Evolutionary conservation across 1,140 invertebrate genomes (phyloP).

Genomic region (Linepithema humile): DNA sequence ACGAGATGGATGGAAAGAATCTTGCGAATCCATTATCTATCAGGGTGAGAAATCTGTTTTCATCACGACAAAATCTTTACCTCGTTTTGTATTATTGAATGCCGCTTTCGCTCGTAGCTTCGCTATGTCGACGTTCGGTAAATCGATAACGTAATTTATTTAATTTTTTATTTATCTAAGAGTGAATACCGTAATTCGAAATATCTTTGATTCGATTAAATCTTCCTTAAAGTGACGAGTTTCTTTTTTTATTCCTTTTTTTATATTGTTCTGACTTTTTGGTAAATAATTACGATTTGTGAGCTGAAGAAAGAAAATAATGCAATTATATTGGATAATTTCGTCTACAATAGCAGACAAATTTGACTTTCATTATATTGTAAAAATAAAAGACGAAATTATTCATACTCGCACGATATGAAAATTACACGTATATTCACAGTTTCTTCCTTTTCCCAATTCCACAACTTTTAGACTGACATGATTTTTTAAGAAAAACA

Average conservation of each 20-base stretch:
- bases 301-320: background rate
- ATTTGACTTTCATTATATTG: background rate
- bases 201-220: slow-evolving; percentile 2
- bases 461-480: background rate
- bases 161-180: background rate
- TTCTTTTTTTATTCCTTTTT: background rate
- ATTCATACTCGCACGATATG: background rate
- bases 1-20: background rate
- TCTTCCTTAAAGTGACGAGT: background rate
- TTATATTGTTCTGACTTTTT: background rate
- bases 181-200: background rate
- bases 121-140: background rate
- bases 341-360: background rate
- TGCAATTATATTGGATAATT: background rate
- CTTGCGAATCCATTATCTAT: background rate
- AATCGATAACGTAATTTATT: slow-evolving; percentile 4
- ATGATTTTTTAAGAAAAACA: background rate
- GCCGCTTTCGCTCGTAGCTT: slow-evolving; percentile 2
- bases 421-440: background rate
- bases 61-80: background rate
- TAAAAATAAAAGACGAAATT: background rate
- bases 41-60: background rate
- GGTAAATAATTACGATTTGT: no score
- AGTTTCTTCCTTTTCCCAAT: background rate
- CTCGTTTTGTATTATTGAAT: background rate